Percentiles rank a stretch among this genome's conserved stretches.
phyloP scores from a whole-genome alignment of 2,113 vertebrate genomes.

The Salvator merianae region DNA sequence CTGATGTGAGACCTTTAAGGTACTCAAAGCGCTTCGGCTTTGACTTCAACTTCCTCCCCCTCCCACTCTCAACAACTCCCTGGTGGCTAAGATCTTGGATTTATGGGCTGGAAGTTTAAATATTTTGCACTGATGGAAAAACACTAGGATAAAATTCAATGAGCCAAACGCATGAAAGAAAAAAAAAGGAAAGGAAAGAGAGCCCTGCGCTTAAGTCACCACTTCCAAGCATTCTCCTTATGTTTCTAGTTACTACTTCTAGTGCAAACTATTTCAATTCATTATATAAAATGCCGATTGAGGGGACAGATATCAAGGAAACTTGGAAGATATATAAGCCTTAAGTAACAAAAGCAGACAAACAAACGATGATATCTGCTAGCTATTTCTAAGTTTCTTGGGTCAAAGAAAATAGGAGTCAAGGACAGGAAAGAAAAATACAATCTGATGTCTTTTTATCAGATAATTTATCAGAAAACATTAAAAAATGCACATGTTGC shows the following conservation, averaged over 20 bases:
- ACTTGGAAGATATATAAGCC: background rate
- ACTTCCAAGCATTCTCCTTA: background rate
- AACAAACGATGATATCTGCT: conserved; percentile 4
- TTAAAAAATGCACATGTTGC: too few species aligned
- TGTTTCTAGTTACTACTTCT: background rate
- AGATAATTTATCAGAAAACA: background rate
- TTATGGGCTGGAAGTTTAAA: conserved; percentile 59
- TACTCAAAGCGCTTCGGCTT: conserved; percentile 29
- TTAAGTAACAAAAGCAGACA: background rate
- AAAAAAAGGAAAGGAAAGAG: background rate
- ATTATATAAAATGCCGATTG: conserved; percentile 12
- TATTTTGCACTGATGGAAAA: conserved; percentile 59
- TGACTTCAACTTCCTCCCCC: conserved; percentile 26
- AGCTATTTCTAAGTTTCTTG: background rate
- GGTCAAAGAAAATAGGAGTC: background rate
- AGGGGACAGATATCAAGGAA: conserved; percentile 20
- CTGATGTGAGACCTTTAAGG: conserved; percentile 36
- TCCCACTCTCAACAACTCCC: conserved; percentile 2
- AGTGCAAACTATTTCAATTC: conserved; percentile 25
- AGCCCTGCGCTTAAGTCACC: conserved; percentile 39
- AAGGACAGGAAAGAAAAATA: background rate
- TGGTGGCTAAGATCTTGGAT: conserved; percentile 35
- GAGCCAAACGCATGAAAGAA: conserved; percentile 42
- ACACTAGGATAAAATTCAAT: conserved; percentile 41
- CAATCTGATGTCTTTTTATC: background rate